Base-by-base conservation (phyloP, 2,888 invertebrate species). In the Apodemia duryi region DNA sequence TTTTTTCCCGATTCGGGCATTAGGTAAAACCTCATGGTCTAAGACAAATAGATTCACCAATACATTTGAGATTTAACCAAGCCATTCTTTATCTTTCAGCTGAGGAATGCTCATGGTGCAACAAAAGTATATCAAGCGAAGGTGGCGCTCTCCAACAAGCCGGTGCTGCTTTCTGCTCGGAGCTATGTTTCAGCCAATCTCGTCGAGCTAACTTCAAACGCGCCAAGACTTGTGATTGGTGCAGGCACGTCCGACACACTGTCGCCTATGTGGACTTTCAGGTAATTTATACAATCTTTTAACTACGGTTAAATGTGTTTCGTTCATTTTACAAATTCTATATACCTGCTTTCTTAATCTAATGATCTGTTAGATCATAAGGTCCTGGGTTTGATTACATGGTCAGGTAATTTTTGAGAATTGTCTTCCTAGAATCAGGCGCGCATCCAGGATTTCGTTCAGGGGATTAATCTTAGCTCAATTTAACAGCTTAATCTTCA, bases 161-260 rank as follows among this genome's bases (percentile, higher is more conserved):
- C 0, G 92, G 93, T 0, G 93, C 93, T 51, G 87, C 92, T 1
- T 96, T 96, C 83, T 98, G 98, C 80, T 97, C 97, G 0, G 98
- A 98, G 85, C 93, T 97, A 52, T 98, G 98, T 83, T 98, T 98
- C 87, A 95, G 97, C 11, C 97, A 97, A 79, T 97, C 97, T 54
- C 93, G 97, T 60, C 93, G 97, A 32, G 97, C 98, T 1, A 97
- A 96, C 73, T 98, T 98, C 86, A 98, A 98, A 87, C 95, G 96
- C 72, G 97, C 97, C 70, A 97, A 97, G 88, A 96, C 97, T 4
- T 98, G 98, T 82, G 98, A 98, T 83, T 98, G 98, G 98, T 98
- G 98, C 85, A 94, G 97, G 68, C 97, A 98, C 78, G 95, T 98
- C 5, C 92, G 97, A 41, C 97, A 97, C 78, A 97, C 97, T 0